phyloP scores from a whole-genome alignment of 2,797 vertebrate genomes.

The Gephyroberyx darwinii region DNA sequence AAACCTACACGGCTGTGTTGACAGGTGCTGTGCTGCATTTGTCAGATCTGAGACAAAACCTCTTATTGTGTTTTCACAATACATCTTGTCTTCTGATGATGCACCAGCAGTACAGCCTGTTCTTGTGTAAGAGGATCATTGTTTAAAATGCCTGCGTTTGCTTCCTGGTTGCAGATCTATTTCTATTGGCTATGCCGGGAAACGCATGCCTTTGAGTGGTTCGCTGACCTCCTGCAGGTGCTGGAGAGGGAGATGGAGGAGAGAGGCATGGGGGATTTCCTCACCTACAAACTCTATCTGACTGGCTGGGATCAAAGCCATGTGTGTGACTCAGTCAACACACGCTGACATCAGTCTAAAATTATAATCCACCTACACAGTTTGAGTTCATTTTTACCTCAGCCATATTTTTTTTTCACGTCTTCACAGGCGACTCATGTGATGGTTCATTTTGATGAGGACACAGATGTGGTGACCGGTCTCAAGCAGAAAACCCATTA shows the following conservation, averaged over 20 bases:
- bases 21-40: neutral
- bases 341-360: neutral
- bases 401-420: neutral
- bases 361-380: neutral
- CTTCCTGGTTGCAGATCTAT: constrained; percentile 87
- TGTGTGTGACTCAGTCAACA: constrained; percentile 66
- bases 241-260: constrained; percentile 92
- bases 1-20: neutral
- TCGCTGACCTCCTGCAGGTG: constrained; percentile 88
- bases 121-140: constrained; percentile 29
- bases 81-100: neutral
- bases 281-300: constrained; percentile 92
- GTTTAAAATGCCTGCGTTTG: constrained; percentile 24
- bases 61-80: constrained; percentile 33
- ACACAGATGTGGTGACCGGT: constrained; percentile 87
- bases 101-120: neutral
- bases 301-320: constrained; percentile 89
- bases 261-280: constrained; percentile 87
- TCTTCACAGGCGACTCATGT: constrained; percentile 81
- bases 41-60: neutral
- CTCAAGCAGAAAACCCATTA: constrained; percentile 93
- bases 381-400: constrained; percentile 1
- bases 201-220: constrained; percentile 93
- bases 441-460: constrained; percentile 82
- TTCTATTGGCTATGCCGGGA: constrained; percentile 97